A percentile compares a stretch with the other conserved stretches of the same genome.
phyloP scores from a whole-genome alignment of 2,888 invertebrate species.

The Eueremaeus valkanovi region DNA sequence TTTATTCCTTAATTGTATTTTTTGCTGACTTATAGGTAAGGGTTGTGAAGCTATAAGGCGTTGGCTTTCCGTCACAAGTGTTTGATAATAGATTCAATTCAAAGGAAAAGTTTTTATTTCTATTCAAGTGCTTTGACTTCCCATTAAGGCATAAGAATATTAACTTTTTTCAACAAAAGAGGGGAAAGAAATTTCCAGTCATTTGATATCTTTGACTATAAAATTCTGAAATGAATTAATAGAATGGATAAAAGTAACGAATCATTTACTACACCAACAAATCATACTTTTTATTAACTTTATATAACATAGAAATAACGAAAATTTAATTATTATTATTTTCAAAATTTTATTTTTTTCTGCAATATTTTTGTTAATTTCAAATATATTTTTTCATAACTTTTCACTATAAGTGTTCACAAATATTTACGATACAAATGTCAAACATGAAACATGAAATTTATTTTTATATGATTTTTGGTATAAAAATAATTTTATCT shows the following conservation, averaged over 20 bases:
- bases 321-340: too few species aligned
- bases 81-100: not conserved
- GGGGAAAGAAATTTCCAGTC: not conserved
- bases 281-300: not conserved
- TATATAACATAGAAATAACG: too few species aligned
- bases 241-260: too few species aligned
- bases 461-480: not conserved
- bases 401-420: not conserved
- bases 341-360: too few species aligned
- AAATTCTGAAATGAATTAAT: too few species aligned
- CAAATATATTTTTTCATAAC: not conserved
- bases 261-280: too few species aligned
- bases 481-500: not conserved
- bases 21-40: not conserved
- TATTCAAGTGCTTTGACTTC: not conserved
- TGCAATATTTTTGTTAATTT: not conserved
- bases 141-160: not conserved
- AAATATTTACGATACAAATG: slow-evolving; percentile 5
- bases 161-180: not conserved
- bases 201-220: not conserved
- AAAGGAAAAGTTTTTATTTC: not conserved
- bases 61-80: slow-evolving; percentile 1
- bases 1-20: not conserved
- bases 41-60: not conserved
- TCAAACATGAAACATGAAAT: not conserved